Evolutionary conservation across 2,113 vertebrate genomes (phyloP), one percentile per base, ranked within the genome.

Genomic region (Sander lucioperca): DNA sequence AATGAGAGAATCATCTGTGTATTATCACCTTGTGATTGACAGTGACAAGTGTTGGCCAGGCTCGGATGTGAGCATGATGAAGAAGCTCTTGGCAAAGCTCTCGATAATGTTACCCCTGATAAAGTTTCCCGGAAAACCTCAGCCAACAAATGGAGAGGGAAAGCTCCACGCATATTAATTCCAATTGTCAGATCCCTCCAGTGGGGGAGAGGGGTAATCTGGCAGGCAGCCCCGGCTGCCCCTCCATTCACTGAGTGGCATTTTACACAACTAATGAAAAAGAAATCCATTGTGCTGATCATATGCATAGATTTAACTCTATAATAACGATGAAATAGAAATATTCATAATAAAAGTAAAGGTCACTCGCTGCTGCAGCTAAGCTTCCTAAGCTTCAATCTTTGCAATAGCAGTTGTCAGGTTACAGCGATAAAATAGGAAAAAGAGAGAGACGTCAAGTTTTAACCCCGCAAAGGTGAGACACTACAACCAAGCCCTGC

Each of bases 291-390:
- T 95, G 95, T 95, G 95, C 95, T 95, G 94, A 94, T 96, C 96
- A 96, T 95, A 95, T 96, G 92, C 95, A 94, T 84, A 94, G 96
- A 97, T 96, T 97, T 96, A 94, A 96, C 80, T 90, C 88, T 86
- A 94, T 93, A 93, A 94, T 93, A 93, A 95, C 86, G 90, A 94
- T 89, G 92, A 95, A 95, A 96, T 96, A 95, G 96, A 95, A 95
- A 96, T 97, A 97, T 97, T 97, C 97, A 97, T 98, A 98, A 97
- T 98, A 97, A 98, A 97, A 97, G 95, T 96, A 98, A 99, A 99
- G 97, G 98, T 98, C 97, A 98, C 94, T 96, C 93, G 92, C 93
- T 95, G 94, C 96, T 94, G 95, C 94, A 88, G 96, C 94, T 97
- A 98, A 98, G 97, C 97, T 97, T 95, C 94, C 95, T 98, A 97